Evolutionary conservation across 2,888 invertebrate genomes (phyloP).

Genomic region (Furcula furcula): DNA sequence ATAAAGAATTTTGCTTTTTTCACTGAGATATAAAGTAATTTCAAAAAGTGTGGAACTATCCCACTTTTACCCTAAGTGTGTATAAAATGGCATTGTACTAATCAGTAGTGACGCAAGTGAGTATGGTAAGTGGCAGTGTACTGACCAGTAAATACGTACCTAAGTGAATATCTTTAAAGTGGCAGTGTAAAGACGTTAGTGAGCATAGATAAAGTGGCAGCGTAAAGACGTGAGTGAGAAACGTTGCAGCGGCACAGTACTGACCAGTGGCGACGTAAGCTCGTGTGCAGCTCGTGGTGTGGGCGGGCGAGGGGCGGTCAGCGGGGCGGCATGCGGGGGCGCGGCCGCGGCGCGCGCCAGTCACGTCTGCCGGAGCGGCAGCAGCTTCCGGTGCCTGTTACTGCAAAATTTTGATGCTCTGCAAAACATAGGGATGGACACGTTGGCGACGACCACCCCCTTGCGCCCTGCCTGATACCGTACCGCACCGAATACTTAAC

Average conservation of each 20-base stretch:
- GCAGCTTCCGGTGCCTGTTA: slow-evolving; percentile 98
- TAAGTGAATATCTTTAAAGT: no score
- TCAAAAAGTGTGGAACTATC: no score
- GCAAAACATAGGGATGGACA: slow-evolving; percentile 29
- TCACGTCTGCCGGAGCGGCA: slow-evolving; percentile 99
- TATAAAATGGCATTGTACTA: background rate
- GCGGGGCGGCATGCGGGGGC: slow-evolving; percentile 44
- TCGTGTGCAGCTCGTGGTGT: slow-evolving; percentile 12
- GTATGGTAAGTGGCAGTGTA: background rate
- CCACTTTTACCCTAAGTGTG: no score
- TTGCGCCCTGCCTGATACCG: no score
- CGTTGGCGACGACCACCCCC: no score
- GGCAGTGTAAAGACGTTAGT: no score
- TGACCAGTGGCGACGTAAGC: slow-evolving; percentile 21
- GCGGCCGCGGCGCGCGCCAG: slow-evolving; percentile 82
- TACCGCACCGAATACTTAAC: no score
- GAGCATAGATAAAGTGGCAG: no score
- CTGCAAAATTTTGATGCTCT: slow-evolving; percentile 91
- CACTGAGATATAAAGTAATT: no score
- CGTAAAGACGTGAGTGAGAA: no score
- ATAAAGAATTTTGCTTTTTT: no score
- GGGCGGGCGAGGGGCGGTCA: slow-evolving; percentile 36
- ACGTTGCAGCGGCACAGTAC: slow-evolving; percentile 1
- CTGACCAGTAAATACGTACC: slow-evolving; percentile 20
- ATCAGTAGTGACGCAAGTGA: background rate